Evolutionary conservation across 2,113 vertebrate species (phyloP).

Genomic region (Tragulus kanchil): DNA sequence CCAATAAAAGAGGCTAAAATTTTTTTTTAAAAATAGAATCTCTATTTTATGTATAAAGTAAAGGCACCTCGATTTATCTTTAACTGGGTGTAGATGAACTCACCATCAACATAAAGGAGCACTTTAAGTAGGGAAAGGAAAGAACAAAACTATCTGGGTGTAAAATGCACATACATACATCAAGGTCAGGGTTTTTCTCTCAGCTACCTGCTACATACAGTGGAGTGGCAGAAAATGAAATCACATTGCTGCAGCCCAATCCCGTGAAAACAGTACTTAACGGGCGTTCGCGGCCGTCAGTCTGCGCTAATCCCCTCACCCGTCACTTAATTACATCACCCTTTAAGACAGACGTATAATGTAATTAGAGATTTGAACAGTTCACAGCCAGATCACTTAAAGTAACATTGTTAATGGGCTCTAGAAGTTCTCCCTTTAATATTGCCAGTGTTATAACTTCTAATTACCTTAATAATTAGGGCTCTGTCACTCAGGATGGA

Average conservation of each 20-base stretch:
- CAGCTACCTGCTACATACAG: slow-evolving; percentile 47
- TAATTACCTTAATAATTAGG: slow-evolving; percentile 98
- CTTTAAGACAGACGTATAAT: slow-evolving; percentile 95
- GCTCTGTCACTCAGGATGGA: slow-evolving; percentile 95
- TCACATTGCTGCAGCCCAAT: slow-evolving; percentile 74
- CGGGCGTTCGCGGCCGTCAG: slow-evolving; percentile 81
- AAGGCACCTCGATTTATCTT: background rate
- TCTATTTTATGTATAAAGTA: background rate
- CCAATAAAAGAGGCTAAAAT: no score
- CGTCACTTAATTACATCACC: slow-evolving; percentile 97
- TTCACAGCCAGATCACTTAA: slow-evolving; percentile 98
- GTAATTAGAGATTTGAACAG: slow-evolving; percentile 98
- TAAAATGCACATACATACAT: background rate
- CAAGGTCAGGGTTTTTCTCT: slow-evolving; percentile 67
- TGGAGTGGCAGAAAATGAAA: slow-evolving; percentile 69
- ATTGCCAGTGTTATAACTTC: slow-evolving; percentile 95
- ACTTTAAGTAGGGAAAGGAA: background rate
- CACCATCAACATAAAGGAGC: background rate
- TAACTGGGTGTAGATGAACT: background rate
- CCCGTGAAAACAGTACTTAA: slow-evolving; percentile 86
- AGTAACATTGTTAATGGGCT: slow-evolving; percentile 97
- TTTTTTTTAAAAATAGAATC: background rate
- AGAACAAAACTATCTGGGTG: background rate
- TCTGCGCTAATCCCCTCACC: slow-evolving; percentile 87
- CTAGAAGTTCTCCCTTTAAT: slow-evolving; percentile 92